These are phyloP conservation scores for Parnassius glacialis DNA, from an alignment of 2,888 invertebrate genomes.

Conservation along the genomic window DNA sequence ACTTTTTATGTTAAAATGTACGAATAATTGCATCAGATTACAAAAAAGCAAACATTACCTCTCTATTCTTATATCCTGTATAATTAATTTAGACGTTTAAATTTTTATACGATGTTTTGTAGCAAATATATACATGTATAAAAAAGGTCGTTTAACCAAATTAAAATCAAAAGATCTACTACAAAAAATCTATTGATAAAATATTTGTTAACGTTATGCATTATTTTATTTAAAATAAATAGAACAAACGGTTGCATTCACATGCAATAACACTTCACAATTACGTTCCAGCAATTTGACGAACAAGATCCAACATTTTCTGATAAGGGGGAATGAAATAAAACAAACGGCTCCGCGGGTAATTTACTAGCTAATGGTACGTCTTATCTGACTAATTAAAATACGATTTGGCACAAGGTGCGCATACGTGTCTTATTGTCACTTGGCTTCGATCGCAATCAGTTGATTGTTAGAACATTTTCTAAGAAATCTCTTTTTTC, in stretches of 20 bases:
- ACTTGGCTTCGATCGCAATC: conserved; percentile 62
- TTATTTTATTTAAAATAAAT: no score
- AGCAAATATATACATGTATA: no score
- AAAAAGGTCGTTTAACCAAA: no score
- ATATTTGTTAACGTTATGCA: no score
- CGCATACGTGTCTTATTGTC: conserved; percentile 53
- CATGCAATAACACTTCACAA: conserved; percentile 34
- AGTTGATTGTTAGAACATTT: conserved; percentile 44
- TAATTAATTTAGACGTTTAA: no score
- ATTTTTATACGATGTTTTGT: no score
- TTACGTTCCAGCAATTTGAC: conserved; percentile 61
- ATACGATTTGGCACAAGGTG: conserved; percentile 72
- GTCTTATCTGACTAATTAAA: conserved; percentile 76
- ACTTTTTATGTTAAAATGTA: no score
- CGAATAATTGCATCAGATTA: no score
- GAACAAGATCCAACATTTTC: conserved; percentile 66
- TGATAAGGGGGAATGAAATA: conserved; percentile 72
- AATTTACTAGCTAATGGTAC: conserved; percentile 74
- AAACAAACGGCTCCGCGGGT: conserved; percentile 64
- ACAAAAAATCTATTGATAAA: no score
- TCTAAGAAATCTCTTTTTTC: conserved; percentile 40
- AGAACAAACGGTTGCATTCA: conserved; percentile 21
- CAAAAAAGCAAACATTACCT: no score
- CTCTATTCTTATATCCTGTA: no score
- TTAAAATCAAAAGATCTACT: no score